Base-by-base conservation (phyloP, 1,140 invertebrate species). In the Battus philenor region DNA sequence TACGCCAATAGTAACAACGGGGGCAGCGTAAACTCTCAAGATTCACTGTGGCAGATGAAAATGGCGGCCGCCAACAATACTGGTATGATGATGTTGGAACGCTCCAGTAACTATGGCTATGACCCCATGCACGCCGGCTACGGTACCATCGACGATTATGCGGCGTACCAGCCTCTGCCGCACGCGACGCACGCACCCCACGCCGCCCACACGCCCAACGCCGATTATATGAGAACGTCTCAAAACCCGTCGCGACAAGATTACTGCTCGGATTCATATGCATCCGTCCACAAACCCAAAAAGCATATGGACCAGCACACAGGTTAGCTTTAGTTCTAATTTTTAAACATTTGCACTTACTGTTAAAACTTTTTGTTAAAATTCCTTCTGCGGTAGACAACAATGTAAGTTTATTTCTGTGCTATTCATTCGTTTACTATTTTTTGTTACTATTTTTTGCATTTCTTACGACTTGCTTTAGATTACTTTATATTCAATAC, bases 41-140 rank as follows among this genome's bases (percentile, higher is more conserved):
- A 97, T 75, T 97, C 95, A n/a, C 87, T 97, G 54, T 97, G 95
- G 95, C 95, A 97, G 85, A 93, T 96, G 89, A 96, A 96, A 85
- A 93, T 93, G 88, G 92, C 91, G 0, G 92, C 91, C 2, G 91
- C 91, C 0, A 89, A 89, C 38, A 89, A 90, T 48, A 89, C 88
- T 8, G 75, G 64, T 16, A 88, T 87, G 18, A 81, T 89, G 59
- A 88, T 88, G 59, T 82, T 90, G 57, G 88, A 90, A 50, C 80
- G 90, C 53, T 88, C 90, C 71, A 88, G 90, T 66, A 88, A 88
- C 44, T 91, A 91, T 48, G 91, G 90, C 22, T 94, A 94, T 76
- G 93, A 95, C 84, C 91, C 91, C 3, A 88, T 93, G 17, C 93
- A 95, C 69, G 93, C 93, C 39, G 93, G 93, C 38, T 95, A 95